These are phyloP conservation scores for Callithrix jacchus DNA, from an alignment of 2,113 vertebrate species.

Conservation along the genomic window DNA sequence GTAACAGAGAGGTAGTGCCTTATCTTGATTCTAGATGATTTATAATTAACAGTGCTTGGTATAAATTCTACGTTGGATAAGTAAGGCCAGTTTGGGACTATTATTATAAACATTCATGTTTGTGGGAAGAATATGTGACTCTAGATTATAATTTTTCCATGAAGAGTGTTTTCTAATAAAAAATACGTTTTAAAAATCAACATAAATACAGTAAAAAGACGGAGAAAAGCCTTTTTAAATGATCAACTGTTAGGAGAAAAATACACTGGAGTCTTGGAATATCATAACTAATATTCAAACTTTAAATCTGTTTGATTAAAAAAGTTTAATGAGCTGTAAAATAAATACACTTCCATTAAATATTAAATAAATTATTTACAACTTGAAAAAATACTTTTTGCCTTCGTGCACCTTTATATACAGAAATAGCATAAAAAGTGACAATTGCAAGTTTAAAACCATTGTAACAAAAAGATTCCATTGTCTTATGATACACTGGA, in stretches of 20 bases:
- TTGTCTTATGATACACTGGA: conserved; percentile 26
- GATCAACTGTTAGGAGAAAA: background rate
- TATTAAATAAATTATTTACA: conserved; percentile 89
- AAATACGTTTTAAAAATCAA: background rate
- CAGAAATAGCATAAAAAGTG: conserved; percentile 76
- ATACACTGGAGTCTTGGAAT: background rate
- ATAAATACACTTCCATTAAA: conserved; percentile 87
- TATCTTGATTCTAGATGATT: background rate
- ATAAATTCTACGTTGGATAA: background rate
- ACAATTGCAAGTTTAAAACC: conserved; percentile 69
- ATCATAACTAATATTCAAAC: conserved; percentile 65
- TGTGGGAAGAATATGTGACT: background rate
- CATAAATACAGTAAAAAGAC: background rate
- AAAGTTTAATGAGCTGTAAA: conserved; percentile 86
- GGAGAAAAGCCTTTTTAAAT: background rate
- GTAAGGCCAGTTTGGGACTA: background rate
- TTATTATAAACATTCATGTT: background rate
- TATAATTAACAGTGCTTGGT: background rate
- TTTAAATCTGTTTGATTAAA: conserved; percentile 78
- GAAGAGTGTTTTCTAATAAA: background rate
- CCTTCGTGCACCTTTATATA: conserved; percentile 78
- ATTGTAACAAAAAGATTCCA: background rate
- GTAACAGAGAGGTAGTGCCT: background rate
- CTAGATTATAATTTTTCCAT: background rate
- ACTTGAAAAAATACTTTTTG: conserved; percentile 77